phyloP scores from a whole-genome alignment of 2,113 vertebrate genomes.

The Lepisosteus oculatus region DNA sequence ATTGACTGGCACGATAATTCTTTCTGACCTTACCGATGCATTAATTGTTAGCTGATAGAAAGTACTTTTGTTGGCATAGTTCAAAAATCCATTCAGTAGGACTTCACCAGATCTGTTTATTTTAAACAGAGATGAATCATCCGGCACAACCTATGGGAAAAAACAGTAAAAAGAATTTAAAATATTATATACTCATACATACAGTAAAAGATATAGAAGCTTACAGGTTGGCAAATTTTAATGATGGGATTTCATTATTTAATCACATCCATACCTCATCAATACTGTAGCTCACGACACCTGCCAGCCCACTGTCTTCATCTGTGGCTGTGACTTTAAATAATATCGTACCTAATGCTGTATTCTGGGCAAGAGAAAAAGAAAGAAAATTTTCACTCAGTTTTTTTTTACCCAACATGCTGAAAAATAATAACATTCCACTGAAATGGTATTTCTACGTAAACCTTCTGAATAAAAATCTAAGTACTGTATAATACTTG shows the following conservation, averaged over 20 bases:
- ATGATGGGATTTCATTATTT: too few species aligned
- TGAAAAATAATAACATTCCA: too few species aligned
- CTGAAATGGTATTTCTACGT: too few species aligned
- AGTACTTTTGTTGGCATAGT: constrained; percentile 64
- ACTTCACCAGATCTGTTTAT: constrained; percentile 58
- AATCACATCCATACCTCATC: constrained; percentile 39
- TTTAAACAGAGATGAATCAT: constrained; percentile 40
- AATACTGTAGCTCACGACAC: constrained; percentile 44
- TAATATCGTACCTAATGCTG: background rate
- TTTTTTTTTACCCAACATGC: too few species aligned
- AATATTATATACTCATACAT: background rate
- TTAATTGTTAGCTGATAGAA: constrained; percentile 70
- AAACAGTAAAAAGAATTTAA: background rate
- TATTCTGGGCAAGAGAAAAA: constrained; percentile 39
- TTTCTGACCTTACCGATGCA: constrained; percentile 21
- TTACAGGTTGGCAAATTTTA: too few species aligned
- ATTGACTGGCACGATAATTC: too few species aligned
- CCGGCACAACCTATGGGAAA: constrained; percentile 63
- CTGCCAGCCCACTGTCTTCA: constrained; percentile 4
- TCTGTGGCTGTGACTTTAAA: constrained; percentile 43
- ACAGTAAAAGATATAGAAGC: too few species aligned
- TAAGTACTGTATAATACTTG: too few species aligned
- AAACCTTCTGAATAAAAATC: too few species aligned
- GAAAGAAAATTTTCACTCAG: background rate
- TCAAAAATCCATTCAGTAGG: constrained; percentile 49